Conservation (phyloP, 2,113 vertebrate genomes). For the Neodon shergylaensis region DNA sequence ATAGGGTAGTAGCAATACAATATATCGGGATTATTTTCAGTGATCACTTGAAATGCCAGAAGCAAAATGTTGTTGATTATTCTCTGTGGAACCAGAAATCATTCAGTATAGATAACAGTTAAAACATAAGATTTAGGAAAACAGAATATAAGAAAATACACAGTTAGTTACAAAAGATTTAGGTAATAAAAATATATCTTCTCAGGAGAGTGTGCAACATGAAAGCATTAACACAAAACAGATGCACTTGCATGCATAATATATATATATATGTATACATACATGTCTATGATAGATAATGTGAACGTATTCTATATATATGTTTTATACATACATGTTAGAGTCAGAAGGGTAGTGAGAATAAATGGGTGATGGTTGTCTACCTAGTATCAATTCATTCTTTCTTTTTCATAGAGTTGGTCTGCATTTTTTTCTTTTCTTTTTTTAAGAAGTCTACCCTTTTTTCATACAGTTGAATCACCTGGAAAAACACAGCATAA, state of each 20-base stretch:
- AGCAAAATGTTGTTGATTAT: not conserved
- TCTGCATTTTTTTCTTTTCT: not conserved
- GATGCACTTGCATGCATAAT: not conserved
- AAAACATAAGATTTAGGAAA: not conserved
- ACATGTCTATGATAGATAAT: too few relatives aligned
- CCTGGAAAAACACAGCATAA: not conserved
- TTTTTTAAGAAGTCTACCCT: not conserved
- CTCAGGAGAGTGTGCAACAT: not conserved
- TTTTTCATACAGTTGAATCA: not conserved
- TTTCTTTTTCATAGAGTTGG: not conserved
- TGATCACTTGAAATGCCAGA: not conserved
- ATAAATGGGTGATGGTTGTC: not conserved
- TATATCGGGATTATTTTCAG: conserved; percentile 6
- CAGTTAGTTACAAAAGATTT: not conserved
- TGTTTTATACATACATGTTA: not conserved
- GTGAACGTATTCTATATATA: not conserved
- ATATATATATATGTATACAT: too few relatives aligned
- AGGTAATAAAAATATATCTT: not conserved
- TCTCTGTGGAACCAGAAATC: not conserved
- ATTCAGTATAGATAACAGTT: not conserved
- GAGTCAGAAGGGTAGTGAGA: not conserved
- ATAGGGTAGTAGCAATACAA: not conserved
- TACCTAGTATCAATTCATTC: not conserved
- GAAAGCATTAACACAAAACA: not conserved
- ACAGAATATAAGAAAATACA: not conserved